A percentile compares a stretch with the other conserved stretches of the same genome.
phyloP scores from a whole-genome alignment of 2,888 invertebrate species.

The Microchrysa polita region DNA sequence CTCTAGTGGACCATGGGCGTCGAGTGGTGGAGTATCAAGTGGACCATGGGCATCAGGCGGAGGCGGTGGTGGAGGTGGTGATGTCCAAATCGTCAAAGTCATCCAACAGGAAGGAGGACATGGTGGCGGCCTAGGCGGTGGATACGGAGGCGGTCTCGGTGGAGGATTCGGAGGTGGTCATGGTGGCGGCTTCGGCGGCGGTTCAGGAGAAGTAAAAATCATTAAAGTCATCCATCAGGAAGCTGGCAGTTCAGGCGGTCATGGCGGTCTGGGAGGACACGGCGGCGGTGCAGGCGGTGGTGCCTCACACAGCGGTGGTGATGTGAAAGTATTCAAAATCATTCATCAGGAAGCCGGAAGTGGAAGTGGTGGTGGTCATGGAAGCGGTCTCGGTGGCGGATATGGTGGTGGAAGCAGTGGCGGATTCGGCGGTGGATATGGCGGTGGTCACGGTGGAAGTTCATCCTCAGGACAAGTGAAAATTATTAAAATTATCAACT shows the following conservation, averaged over 20 bases:
- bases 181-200: constrained; percentile 11
- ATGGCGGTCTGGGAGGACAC: constrained; percentile 24
- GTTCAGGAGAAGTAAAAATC: constrained; percentile 27
- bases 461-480: constrained; percentile 15
- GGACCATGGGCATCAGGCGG: constrained; percentile 40
- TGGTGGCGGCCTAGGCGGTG: constrained; percentile 20
- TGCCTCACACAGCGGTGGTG: background rate
- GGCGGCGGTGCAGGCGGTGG: constrained; percentile 15
- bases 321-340: constrained; percentile 33
- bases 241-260: constrained; percentile 21
- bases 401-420: constrained; percentile 1
- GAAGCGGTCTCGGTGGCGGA: constrained; percentile 20
- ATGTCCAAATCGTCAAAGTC: constrained; percentile 26
- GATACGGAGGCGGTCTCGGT: constrained; percentile 19
- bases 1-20: constrained; percentile 17
- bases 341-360: constrained; percentile 12
- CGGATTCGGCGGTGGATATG: constrained; percentile 11
- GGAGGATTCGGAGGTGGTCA: constrained; percentile 26
- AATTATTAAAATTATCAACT: constrained; percentile 14
- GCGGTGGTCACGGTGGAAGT: constrained; percentile 13
- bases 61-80: constrained; percentile 24
- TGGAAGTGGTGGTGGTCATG: constrained; percentile 2
- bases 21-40: constrained; percentile 1
- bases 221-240: constrained; percentile 37
- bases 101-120: constrained; percentile 22